phyloP scores from a whole-genome alignment of 2,113 vertebrate genomes.

The Telmatochromis brachygnathus region DNA sequence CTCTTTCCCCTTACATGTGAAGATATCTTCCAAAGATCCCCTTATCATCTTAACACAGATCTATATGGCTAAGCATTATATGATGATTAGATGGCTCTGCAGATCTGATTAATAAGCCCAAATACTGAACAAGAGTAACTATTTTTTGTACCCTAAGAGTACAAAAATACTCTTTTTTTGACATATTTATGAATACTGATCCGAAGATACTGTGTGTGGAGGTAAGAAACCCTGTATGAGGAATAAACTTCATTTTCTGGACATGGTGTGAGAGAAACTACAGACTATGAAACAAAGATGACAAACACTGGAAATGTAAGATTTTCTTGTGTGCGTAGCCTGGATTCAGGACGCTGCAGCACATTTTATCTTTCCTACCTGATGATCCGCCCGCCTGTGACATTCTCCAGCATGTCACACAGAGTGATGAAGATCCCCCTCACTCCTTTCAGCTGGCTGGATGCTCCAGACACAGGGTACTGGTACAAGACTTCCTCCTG shows the following conservation, averaged over 20 bases:
- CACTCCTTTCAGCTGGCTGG: constrained; percentile 85
- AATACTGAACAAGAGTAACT: neutral
- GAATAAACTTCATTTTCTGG: neutral
- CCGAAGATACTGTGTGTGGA: neutral
- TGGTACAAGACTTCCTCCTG: constrained; percentile 96
- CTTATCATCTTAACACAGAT: neutral
- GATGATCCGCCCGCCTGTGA: constrained; percentile 84
- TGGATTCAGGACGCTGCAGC: neutral
- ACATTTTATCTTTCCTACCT: constrained; percentile 68
- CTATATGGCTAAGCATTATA: neutral
- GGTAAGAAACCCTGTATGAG: neutral
- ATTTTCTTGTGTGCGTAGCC: neutral
- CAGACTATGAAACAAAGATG: neutral
- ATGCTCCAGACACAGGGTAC: constrained; percentile 85
- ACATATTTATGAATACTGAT: neutral
- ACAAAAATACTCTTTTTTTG: neutral
- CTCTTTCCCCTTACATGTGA: neutral
- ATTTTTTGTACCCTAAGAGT: neutral
- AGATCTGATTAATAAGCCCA: neutral
- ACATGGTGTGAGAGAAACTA: neutral
- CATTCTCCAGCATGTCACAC: constrained; percentile 91
- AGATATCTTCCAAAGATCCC: neutral
- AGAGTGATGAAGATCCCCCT: constrained; percentile 95
- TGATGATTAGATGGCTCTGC: neutral
- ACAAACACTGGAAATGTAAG: neutral